Evolutionary conservation across 2,888 invertebrate species (phyloP).

Genomic region (Nemurella pictetii): DNA sequence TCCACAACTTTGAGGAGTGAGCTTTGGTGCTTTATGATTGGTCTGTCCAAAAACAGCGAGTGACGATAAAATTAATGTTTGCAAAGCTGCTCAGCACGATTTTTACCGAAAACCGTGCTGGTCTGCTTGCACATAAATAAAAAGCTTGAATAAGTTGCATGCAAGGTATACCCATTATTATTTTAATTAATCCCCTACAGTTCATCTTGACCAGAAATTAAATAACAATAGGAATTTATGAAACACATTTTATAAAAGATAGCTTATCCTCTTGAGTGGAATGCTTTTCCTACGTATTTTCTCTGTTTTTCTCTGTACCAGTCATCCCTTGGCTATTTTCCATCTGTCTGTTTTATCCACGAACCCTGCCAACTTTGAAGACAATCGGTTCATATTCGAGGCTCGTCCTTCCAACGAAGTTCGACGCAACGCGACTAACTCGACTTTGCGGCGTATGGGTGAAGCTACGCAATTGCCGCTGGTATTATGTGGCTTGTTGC

Average conservation of each 20-base stretch:
- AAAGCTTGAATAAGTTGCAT: background rate
- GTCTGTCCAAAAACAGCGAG: no score
- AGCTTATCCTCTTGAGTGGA: background rate
- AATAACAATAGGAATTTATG: background rate
- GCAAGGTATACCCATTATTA: no score
- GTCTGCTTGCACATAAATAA: background rate
- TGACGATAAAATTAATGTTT: no score
- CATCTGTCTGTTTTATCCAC: background rate
- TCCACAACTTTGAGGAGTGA: no score
- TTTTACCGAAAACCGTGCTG: no score
- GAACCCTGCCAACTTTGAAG: background rate
- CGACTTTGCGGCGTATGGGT: conserved; percentile 47
- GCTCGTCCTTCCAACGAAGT: background rate
- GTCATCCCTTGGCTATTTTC: background rate
- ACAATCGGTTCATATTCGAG: background rate
- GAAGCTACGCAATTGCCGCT: conserved; percentile 54
- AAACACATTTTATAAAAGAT: background rate
- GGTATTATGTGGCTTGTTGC: conserved; percentile 55
- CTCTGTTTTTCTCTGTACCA: background rate
- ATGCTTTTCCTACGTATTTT: background rate
- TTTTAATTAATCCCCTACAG: background rate
- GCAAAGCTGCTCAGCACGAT: no score
- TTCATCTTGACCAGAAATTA: background rate
- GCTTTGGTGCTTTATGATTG: no score
- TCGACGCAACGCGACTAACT: conserved; percentile 35